These are phyloP conservation scores for Hyla sarda DNA, from an alignment of 2,113 vertebrate genomes.

Conservation along the genomic window DNA sequence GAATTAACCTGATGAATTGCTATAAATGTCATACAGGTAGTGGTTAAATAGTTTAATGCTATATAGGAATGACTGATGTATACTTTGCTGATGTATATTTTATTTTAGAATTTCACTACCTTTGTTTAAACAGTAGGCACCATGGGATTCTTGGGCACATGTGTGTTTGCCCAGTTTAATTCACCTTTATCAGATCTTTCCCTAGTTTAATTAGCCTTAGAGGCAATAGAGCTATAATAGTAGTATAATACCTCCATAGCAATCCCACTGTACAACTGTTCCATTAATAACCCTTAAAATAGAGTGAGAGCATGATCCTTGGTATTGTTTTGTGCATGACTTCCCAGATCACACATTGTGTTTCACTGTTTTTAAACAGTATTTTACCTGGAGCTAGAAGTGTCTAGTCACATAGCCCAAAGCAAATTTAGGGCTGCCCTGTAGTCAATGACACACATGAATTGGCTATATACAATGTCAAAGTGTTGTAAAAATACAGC, in stretches of 20 bases:
- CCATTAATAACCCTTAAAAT: slow-evolving; percentile 29
- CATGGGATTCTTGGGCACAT: too few relatives aligned
- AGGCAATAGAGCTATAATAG: neutral
- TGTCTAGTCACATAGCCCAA: slow-evolving; percentile 70
- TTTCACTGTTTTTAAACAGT: slow-evolving; percentile 64
- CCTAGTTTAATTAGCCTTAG: too few relatives aligned
- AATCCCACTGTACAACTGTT: slow-evolving; percentile 10
- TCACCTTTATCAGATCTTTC: too few relatives aligned
- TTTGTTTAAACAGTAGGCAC: too few relatives aligned
- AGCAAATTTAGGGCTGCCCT: slow-evolving; percentile 70
- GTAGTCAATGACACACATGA: slow-evolving; percentile 69
- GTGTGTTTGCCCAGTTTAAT: too few relatives aligned
- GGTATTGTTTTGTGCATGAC: slow-evolving; percentile 67
- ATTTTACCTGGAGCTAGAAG: slow-evolving; percentile 75
- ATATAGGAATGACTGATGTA: too few relatives aligned
- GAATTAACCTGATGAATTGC: too few relatives aligned
- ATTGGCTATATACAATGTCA: slow-evolving; percentile 67
- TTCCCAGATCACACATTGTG: slow-evolving; percentile 68
- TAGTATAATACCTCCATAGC: neutral
- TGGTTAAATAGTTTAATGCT: too few relatives aligned
- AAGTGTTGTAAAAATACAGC: slow-evolving; percentile 69
- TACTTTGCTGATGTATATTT: too few relatives aligned
- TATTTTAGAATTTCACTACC: too few relatives aligned
- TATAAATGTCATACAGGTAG: too few relatives aligned
- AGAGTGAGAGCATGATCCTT: slow-evolving; percentile 63